These are phyloP conservation scores for Daphoenositta chrysoptera DNA, from an alignment of 2,113 vertebrate genomes.

Conservation along the genomic window DNA sequence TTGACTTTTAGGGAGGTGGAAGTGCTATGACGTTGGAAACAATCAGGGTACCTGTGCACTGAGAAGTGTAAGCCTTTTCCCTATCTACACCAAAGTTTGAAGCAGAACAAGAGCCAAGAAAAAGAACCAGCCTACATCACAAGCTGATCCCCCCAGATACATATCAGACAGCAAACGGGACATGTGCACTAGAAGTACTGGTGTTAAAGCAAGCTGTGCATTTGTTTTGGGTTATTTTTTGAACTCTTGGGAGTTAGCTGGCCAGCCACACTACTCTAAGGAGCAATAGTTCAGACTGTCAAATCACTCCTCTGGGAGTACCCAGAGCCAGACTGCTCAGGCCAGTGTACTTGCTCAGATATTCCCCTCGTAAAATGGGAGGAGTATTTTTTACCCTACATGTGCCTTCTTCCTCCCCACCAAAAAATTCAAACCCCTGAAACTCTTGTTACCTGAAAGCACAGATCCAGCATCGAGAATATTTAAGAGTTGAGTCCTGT, in stretches of 20 bases:
- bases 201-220: neutral
- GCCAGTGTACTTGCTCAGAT: neutral
- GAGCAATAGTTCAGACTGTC: slow-evolving; percentile 39
- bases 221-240: slow-evolving; percentile 56
- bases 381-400: neutral
- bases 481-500: neutral
- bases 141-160: neutral
- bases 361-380: neutral
- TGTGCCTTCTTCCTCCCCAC: neutral
- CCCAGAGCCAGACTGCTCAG: neutral
- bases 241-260: slow-evolving; percentile 44
- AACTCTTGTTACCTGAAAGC: neutral
- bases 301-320: slow-evolving; percentile 44
- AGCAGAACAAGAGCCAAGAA: slow-evolving; percentile 20
- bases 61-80: neutral
- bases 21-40: neutral
- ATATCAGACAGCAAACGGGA: neutral
- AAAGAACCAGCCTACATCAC: neutral
- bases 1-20: neutral
- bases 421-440: neutral
- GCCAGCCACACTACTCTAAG: slow-evolving; percentile 21
- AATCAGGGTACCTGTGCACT: neutral
- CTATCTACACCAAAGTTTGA: neutral
- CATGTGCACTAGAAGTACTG: neutral
- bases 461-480: neutral